Conservation (phyloP, 2,888 invertebrate genomes). For the Archaeoteleia sp. region DNA sequence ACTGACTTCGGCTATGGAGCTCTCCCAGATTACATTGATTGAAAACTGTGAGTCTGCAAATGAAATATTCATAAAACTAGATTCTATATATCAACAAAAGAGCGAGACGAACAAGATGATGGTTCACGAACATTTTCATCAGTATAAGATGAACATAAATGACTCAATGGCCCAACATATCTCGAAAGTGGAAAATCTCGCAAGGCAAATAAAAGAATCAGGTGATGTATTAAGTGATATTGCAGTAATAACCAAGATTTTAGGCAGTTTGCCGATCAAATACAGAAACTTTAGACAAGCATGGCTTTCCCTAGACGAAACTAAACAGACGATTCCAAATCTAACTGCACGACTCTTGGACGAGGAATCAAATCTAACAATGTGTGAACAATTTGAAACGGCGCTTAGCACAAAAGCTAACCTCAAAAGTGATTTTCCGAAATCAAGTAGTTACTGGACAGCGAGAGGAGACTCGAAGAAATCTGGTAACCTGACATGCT, state of each 20-base stretch:
- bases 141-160: constrained; percentile 7
- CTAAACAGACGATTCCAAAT: constrained; percentile 41
- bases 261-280: constrained; percentile 51
- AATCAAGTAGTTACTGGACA: neutral
- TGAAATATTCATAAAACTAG: constrained; percentile 10
- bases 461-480: too few species aligned
- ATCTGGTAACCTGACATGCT: neutral
- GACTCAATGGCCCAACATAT: constrained; percentile 60
- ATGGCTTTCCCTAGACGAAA: constrained; percentile 47
- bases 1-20: constrained; percentile 26
- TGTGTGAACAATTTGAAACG: constrained; percentile 2
- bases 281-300: constrained; percentile 47
- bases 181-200: constrained; percentile 59
- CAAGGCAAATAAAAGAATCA: constrained; percentile 45
- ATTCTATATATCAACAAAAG: constrained; percentile 5
- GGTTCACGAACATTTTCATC: constrained; percentile 1
- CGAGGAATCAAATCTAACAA: constrained; percentile 27
- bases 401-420: constrained; percentile 12
- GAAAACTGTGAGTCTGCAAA: constrained; percentile 8
- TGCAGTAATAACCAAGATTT: constrained; percentile 53
- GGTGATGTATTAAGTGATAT: constrained; percentile 45
- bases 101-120: constrained; percentile 11
- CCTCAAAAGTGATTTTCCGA: neutral
- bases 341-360: constrained; percentile 33
- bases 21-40: constrained; percentile 12